Conservation (phyloP, 2,888 invertebrate species). For the Apamea anceps region DNA sequence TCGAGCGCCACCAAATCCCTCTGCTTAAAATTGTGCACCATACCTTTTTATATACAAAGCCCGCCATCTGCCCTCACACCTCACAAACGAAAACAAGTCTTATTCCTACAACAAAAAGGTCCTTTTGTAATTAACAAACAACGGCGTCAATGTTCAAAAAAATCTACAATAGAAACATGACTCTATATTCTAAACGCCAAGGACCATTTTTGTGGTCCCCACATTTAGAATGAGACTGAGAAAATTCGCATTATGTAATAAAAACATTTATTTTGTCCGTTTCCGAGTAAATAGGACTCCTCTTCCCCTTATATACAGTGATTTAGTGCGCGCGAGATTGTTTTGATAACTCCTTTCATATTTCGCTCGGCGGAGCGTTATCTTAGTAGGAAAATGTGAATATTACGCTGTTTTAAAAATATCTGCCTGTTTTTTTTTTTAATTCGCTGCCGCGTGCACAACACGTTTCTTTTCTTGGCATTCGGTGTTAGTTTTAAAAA, state of each 20-base stretch:
- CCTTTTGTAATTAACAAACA: constrained; percentile 65
- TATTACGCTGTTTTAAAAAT: constrained; percentile 80
- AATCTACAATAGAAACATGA: constrained; percentile 67
- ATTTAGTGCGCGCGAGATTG: constrained; percentile 90
- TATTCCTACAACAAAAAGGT: constrained; percentile 65
- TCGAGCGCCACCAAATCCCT: constrained; percentile 84
- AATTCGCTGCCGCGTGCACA: constrained; percentile 56
- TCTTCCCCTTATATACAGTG: constrained; percentile 89
- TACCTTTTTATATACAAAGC: constrained; percentile 87
- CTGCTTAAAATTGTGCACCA: constrained; percentile 89
- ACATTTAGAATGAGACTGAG: constrained; percentile 81
- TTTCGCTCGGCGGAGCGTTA: constrained; percentile 87
- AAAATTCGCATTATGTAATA: constrained; percentile 90
- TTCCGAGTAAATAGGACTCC: constrained; percentile 88
- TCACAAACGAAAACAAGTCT: constrained; percentile 70
- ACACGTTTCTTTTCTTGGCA: constrained; percentile 73
- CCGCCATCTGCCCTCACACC: constrained; percentile 73
- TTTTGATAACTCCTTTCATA: constrained; percentile 90
- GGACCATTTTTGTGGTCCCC: constrained; percentile 66
- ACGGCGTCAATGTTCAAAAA: constrained; percentile 59
- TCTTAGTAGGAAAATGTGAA: constrained; percentile 87
- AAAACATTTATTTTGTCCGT: constrained; percentile 90
- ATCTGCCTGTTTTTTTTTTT: constrained; percentile 71
- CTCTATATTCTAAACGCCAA: constrained; percentile 67
- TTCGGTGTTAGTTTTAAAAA: constrained; percentile 73